These are phyloP conservation scores for Hermetia illucens DNA, from an alignment of 1,140 invertebrate genomes.

Conservation along the genomic window DNA sequence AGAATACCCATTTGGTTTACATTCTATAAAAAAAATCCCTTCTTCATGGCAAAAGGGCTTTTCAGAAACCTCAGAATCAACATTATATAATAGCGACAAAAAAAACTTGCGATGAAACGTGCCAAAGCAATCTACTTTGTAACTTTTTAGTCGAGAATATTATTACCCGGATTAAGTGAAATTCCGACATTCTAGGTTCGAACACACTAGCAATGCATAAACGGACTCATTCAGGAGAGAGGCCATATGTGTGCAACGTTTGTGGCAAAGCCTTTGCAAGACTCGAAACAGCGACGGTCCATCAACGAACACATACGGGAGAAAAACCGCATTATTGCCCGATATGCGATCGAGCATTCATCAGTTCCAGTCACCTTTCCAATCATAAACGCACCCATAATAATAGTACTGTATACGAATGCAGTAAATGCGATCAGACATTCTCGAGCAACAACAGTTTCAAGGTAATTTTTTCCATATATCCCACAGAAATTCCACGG, in stretches of 20 bases:
- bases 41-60: too few species aligned
- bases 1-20: too few species aligned
- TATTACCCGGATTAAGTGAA: too few species aligned
- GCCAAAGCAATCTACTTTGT: too few species aligned
- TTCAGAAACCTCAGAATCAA: too few species aligned
- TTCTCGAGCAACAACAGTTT: slow-evolving; percentile 26
- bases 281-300: slow-evolving; percentile 33
- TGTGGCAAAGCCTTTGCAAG: slow-evolving; percentile 38
- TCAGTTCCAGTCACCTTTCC: slow-evolving; percentile 16
- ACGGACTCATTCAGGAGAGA: slow-evolving; percentile 38
- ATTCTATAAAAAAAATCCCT: too few species aligned
- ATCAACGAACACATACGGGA: slow-evolving; percentile 40
- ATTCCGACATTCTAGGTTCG: too few species aligned
- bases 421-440: slow-evolving; percentile 22
- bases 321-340: slow-evolving; percentile 57
- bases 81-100: too few species aligned
- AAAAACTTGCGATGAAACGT: too few species aligned
- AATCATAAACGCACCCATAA: slow-evolving; percentile 22
- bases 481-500: not conserved
- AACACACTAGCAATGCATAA: slow-evolving; percentile 38
- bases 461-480: slow-evolving; percentile 12
- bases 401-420: slow-evolving; percentile 27
- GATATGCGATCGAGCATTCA: slow-evolving; percentile 53
- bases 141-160: too few species aligned
- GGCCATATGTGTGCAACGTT: slow-evolving; percentile 41